Percentiles rank a stretch among this genome's conserved stretches.
phyloP scores from a whole-genome alignment of 2,797 vertebrate species.

The Tamandua tetradactyla region DNA sequence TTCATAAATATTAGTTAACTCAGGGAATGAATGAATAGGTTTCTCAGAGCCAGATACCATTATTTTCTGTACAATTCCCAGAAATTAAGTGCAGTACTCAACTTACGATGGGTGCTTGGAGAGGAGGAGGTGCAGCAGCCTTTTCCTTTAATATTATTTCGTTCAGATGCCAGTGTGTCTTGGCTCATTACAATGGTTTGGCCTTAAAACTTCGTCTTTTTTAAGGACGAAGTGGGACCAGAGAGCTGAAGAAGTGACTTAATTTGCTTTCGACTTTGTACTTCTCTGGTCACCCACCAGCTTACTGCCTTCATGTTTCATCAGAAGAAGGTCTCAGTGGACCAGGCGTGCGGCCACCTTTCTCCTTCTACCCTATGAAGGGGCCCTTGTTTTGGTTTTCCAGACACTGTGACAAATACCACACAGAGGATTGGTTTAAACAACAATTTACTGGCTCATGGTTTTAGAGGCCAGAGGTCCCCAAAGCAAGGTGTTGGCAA shows the following conservation, averaged over 20 bases:
- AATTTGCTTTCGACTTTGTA: not conserved
- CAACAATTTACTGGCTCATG: too few relatives aligned
- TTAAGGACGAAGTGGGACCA: not conserved
- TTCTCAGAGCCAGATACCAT: not conserved
- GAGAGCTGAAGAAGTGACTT: not conserved
- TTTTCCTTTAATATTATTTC: not conserved
- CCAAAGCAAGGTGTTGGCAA: too few relatives aligned
- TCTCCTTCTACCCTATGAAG: not conserved
- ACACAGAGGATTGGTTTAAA: too few relatives aligned
- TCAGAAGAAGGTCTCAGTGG: not conserved
- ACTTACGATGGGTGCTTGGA: not conserved
- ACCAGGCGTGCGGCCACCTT: not conserved
- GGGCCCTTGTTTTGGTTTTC: too few relatives aligned
- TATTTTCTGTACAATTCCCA: slow-evolving; percentile 17
- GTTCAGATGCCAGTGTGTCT: not conserved
- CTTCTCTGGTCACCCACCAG: not conserved
- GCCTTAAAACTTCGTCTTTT: too few relatives aligned
- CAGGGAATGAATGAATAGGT: slow-evolving; percentile 17
- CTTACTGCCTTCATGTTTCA: not conserved
- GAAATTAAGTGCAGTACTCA: not conserved
- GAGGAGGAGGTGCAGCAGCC: not conserved
- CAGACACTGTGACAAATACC: too few relatives aligned
- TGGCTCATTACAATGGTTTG: not conserved
- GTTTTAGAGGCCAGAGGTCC: too few relatives aligned
- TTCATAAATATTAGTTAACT: slow-evolving; percentile 48